Base-by-base conservation (phyloP, 2,113 vertebrate species). In the Melospiza georgiana region DNA sequence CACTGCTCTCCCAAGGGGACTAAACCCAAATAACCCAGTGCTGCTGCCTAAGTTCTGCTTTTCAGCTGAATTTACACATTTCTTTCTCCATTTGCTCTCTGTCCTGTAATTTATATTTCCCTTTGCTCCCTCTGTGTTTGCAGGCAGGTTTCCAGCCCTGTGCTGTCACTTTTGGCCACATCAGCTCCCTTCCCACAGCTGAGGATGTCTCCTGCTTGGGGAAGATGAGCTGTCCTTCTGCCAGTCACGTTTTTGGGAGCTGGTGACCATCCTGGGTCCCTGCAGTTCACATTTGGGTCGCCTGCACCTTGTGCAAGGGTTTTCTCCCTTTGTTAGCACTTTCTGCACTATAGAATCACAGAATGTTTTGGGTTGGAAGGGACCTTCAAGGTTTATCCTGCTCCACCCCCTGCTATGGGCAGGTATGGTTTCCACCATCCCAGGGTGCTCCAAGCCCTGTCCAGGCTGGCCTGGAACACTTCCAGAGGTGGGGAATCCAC, bases 1-100 rank as follows among this genome's bases (percentile, higher is more conserved):
- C 41, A 31, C 25, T 2, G 2, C 27, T 85, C 25, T 31, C 12
- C 2, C 6, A 19, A 2, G 10, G 7, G 16, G 10, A 2, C 10
- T 83, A 28, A 87, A 27, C 48, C 52, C 89, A 79, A 59, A 67
- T 41, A 62, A 67, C 31, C 17, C 15, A 5, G 3, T 17, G 17
- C 28, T 76, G 48, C 31, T 83, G 20, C n/a, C 20, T 41, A 6
- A 9, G 4, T 52, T 84, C 57, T 61, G 25, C 0, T 71, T 71
- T 66, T 54, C 14, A 74, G 61, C 74, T 51, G 28, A 15, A 3
- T 66, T 77, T 62, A 55, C 15, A 19, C 2, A 5, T 0, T 37
- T 21, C 11, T 20, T 9, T 0, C 33, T 43, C 22, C 19, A 1
- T 71, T 74, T 71, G 1, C 31, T 62, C 69, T 61, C 78, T 59